Percentiles rank a stretch among this genome's conserved stretches.
Evolutionary conservation across 2,797 vertebrate genomes (phyloP).

Genomic region (Cetoscarus ocellatus): DNA sequence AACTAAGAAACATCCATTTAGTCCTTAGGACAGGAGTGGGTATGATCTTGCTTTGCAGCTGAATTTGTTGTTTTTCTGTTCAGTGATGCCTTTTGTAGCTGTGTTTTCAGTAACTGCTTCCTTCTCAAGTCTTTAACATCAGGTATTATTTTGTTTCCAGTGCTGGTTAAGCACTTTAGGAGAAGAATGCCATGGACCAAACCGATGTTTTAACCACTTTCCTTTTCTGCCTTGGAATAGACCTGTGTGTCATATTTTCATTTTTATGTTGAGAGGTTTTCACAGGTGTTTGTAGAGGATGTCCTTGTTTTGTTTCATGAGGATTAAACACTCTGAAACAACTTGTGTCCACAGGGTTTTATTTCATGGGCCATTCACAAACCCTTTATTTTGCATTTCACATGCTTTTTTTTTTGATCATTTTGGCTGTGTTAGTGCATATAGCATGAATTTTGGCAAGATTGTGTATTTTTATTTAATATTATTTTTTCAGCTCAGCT

Average conservation of each 20-base stretch:
- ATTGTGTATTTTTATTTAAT: no score
- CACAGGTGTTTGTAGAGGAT: constrained; percentile 10
- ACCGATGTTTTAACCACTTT: constrained; percentile 38
- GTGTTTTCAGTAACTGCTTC: constrained; percentile 17
- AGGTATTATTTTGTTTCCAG: constrained; percentile 24
- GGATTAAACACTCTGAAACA: constrained; percentile 72
- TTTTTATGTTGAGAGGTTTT: constrained; percentile 5
- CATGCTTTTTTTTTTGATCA: no score
- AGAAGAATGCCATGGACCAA: constrained; percentile 26
- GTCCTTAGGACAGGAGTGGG: constrained; percentile 1
- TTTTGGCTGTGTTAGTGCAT: no score
- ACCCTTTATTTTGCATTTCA: no score
- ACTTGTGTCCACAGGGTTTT: not conserved
- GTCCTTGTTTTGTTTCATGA: constrained; percentile 61
- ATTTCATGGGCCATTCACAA: not conserved
- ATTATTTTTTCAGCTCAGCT: no score
- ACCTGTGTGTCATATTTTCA: not conserved
- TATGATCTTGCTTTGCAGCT: constrained; percentile 8
- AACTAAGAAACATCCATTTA: not conserved
- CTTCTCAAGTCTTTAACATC: not conserved
- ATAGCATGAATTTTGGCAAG: no score
- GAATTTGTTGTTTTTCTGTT: not conserved
- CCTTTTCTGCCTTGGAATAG: constrained; percentile 18
- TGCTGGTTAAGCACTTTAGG: not conserved
- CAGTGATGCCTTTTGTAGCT: not conserved